Base-by-base conservation (phyloP, 2,888 invertebrate genomes). In the Proisotoma minuta region DNA sequence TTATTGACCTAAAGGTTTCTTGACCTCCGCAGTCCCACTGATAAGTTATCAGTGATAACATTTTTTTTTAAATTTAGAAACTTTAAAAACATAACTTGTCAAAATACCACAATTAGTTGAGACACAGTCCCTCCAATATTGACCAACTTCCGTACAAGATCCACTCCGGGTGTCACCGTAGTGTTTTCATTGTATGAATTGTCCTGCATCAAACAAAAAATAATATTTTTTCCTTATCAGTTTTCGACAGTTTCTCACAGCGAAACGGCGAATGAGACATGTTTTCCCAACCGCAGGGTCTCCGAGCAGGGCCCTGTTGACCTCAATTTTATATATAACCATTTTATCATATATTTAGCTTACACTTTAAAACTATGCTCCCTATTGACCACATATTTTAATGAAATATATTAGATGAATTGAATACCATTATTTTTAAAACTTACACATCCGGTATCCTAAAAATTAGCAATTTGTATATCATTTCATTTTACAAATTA, bases 291-390 rank as follows among this genome's bases (percentile, higher is more conserved):
- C 69, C 12, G 71, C 72, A 24, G 68, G 66, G 27, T 64, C 59
- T 28, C 72, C 72, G 1, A 73, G 67, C 3, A 73, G 53, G 22
- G 66, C 71, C 10, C n/a, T n/a, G n/a, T n/a, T n/a, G n/a, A n/a
- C n/a, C n/a, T n/a, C n/a, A n/a, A n/a, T n/a, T n/a, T n/a, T n/a
- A n/a, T n/a, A n/a, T n/a, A n/a, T n/a, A n/a, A n/a, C n/a, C n/a
- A n/a, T n/a, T n/a, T n/a, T n/a, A n/a, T n/a, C n/a, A n/a, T n/a
- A n/a, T n/a, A n/a, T n/a, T n/a, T n/a, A n/a, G n/a, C n/a, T n/a
- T n/a, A n/a, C n/a, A 73, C 60, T 68, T 73, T 73, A 58, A 73
- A 73, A 10, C 68, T 62, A 26, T 73, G 71, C 28, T 65, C 68
- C 12, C 65, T 67, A 60, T 34, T 15, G 15, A 34, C 8, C 34